Conservation (phyloP, 2,888 invertebrate species). For the Napeogenes inachia region DNA sequence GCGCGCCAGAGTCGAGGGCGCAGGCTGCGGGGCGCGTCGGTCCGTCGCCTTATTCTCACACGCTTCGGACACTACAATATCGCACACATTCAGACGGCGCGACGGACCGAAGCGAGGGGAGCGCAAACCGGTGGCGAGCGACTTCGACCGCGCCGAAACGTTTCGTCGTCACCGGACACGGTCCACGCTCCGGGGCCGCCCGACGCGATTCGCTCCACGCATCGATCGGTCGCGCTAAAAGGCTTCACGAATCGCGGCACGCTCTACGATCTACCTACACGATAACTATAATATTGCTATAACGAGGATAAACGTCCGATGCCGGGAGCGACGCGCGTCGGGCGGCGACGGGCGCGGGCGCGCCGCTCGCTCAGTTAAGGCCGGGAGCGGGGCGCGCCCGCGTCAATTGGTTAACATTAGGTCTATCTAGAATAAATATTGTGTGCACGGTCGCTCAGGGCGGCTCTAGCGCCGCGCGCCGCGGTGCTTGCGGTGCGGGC, state of each 20-base stretch:
- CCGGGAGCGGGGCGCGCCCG: constrained; percentile 56
- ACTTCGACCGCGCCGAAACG: constrained; percentile 17
- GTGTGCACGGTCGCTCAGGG: constrained; percentile 56
- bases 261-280: constrained; percentile 44
- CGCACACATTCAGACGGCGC: constrained; percentile 29
- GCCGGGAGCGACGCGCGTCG: constrained; percentile 44
- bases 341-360: constrained; percentile 48
- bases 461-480: constrained; percentile 76
- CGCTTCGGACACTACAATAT: constrained; percentile 23
- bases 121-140: constrained; percentile 24
- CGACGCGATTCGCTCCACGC: constrained; percentile 31
- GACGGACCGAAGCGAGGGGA: constrained; percentile 29
- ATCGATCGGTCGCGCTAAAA: constrained; percentile 34
- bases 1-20: constrained; percentile 39
- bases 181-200: constrained; percentile 17
- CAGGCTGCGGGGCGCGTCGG: constrained; percentile 28
- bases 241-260: constrained; percentile 39
- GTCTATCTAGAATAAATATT: constrained; percentile 75
- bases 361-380: constrained; percentile 56
- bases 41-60: constrained; percentile 33
- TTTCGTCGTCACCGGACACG: constrained; percentile 19
- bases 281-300: constrained; percentile 51
- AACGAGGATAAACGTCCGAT: constrained; percentile 44
- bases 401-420: constrained; percentile 72
- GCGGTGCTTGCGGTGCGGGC: constrained; percentile 74